Base-by-base conservation (phyloP, 2,888 invertebrate species). In the Tipula lateralis region DNA sequence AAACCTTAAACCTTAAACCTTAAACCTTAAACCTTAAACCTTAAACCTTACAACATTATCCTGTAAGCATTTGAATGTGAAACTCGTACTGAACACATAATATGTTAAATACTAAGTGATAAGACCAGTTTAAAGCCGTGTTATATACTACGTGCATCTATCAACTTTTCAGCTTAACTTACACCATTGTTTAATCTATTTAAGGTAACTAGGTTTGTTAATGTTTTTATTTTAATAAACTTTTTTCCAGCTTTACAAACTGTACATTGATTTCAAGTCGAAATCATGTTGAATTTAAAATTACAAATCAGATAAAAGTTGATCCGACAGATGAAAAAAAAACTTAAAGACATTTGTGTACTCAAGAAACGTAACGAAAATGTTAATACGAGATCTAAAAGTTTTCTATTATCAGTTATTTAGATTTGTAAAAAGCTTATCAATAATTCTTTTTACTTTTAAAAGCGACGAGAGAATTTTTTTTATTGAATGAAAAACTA, bases 341-440 rank as follows among this genome's bases (percentile, higher is more conserved):
- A 50, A 50, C 44, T 50, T 16, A 50, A 50, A 50, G 44, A 50
- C 4, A 16, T 44, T 44, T 44, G n/a, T 34, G 34, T 34, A 16
- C 19, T 50, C 44, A 16, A 16, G 44, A 50, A 50, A 16, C 44
- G 44, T 50, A 50, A 50, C 44, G 44, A 50, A 50, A 50, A 50
- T 50, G 16, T 50, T 50, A 50, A 50, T 50, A 6, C 16, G 16
- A 50, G 16, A 50, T 50, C 44, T 50, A 50, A 50, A 50, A 50
- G 44, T 50, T 50, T 50, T 50, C 44, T 50, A 50, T 50, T 50
- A 50, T 50, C 44, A 50, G 44, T 50, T 50, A 50, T 50, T 50
- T 50, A 50, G 44, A 50, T 50, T 50, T 50, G 44, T 50, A 50
- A 50, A 50, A 50, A 50, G 44, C 44, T 50, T 50, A 50, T 50